Base-by-base conservation (phyloP, 2,113 vertebrate genomes). In the Callorhinus ursinus region DNA sequence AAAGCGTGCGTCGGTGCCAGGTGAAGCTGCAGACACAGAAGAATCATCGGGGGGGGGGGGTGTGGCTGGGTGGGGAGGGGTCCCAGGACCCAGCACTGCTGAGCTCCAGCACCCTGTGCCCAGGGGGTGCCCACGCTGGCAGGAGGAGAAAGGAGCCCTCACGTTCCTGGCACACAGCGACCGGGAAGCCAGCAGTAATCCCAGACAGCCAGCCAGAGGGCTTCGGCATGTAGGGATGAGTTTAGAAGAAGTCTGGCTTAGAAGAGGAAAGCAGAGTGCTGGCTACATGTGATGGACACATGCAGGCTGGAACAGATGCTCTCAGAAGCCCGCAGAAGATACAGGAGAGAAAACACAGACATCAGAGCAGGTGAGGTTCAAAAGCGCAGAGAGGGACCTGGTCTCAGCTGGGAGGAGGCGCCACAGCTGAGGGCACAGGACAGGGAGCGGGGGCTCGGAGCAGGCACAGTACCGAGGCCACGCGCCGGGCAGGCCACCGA, bases 401-500 rank as follows among this genome's bases (percentile, higher is more conserved):
- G 46, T 24, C 51, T 53, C 31, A n/a, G 33, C 11, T 16, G 59
- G 14, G 12, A 59, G 31, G 39, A 65, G 67, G 28, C 55, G n/a
- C 33, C 15, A 4, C 15, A 42, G 39, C n/a, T 21, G 12, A 63
- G 2, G 4, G 14, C 24, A 16, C 55, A 49, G 9, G 28, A 61
- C 21, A 28, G 22, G 53, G 8, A 46, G 55, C n/a, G 24, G 11
- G 26, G 10, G 11, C 51, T 12, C 16, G 9, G 72, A 39, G 19
- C 49, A 72, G 85, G 51, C 18, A 3, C 3, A 39, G 19, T 39
- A 14, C 42, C 4, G 14, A 95, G 22, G n/a, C 28, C 67, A 69
- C 3, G 1, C 7, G 22, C 4, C 22, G 19, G 16, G 76, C 18
- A 13, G 26, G n/a, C 22, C 6, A 28, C 13, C 1, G 8, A 63